Evolutionary conservation across 2,113 vertebrate species (phyloP), one percentile per base, ranked within the genome.

Genomic region (Panthera leo): DNA sequence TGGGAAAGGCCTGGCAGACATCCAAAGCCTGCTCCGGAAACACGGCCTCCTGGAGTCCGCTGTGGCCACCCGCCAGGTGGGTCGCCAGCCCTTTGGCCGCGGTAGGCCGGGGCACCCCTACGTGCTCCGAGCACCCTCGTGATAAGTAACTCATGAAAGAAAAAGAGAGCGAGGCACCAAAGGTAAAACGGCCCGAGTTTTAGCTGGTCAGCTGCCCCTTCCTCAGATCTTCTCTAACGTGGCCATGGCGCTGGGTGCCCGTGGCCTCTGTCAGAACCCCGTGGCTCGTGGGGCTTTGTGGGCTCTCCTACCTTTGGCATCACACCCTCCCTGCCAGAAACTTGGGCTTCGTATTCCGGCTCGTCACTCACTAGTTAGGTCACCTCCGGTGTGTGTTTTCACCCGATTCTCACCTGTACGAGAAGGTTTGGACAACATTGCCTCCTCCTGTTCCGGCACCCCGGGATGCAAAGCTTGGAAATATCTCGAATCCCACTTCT

Each of bases 21-120:
- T 96, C 1, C 97, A 98, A 73, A 98, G 97, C 76, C 73, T 97
- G 9, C 97, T 98, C 48, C 91, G 93, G 83, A 98, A 97, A 67
- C 97, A 98, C 0, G 10, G 7, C 18, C 63, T 98, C 55, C 58
- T 98, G 21, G 97, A 98, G 18, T 97, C 97, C 0, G 83, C 71
- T 15, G 93, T 98, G 73, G 3, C 29, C 9, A 0, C 88, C 58
- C 98, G 12, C 53, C 97, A 98, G 98, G 98, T 98, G 31, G 16
- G 95, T 83, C 34, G 5, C 86, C 42, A 42, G 58, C 25, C 83
- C 12, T 97, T 27, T 68, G 70, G 10, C 12, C 5, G 23, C 2
- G 23, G 5, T n/a, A n/a, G 36, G 34, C 70, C 71, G 68, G 16
- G 15, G 14, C 39, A 25, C 23, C 39, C 58, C 2, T 5, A 3